Conservation (phyloP, 1,140 invertebrate species). For the Plutomurus gul region DNA sequence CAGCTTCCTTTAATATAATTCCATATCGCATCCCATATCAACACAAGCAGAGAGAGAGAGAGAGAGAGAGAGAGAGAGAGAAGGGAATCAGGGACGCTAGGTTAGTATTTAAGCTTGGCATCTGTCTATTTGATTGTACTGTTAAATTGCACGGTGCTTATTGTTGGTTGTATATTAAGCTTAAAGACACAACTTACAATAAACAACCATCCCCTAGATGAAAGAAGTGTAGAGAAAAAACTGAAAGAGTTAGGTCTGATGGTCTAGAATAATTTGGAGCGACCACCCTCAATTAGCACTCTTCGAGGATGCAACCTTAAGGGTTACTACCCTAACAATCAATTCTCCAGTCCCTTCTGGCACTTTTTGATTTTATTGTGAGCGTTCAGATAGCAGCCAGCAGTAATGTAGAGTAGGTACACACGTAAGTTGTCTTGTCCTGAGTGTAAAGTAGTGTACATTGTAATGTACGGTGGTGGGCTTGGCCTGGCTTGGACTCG, state of each 20-base stretch:
- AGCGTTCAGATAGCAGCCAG: background rate
- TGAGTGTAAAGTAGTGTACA: background rate
- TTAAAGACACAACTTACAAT: background rate
- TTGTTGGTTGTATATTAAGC: background rate
- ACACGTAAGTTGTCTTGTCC: constrained; percentile 8
- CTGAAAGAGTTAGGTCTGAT: background rate
- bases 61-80: no score
- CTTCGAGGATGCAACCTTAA: constrained; percentile 33
- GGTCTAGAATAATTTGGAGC: constrained; percentile 33
- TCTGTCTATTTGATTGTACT: constrained; percentile 21
- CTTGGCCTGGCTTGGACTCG: background rate
- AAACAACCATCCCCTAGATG: background rate
- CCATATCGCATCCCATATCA: no score
- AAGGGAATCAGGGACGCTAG: background rate
- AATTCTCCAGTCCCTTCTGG: constrained; percentile 37
- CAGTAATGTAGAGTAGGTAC: background rate
- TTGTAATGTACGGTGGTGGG: background rate
- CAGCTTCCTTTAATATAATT: constrained; percentile 35
- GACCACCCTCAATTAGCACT: constrained; percentile 45
- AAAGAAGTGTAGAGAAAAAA: background rate
- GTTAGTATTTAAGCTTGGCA: constrained; percentile 4
- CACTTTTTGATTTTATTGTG: constrained; percentile 5
- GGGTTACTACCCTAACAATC: constrained; percentile 37
- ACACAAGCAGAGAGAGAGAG: no score
- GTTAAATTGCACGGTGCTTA: constrained; percentile 18